Percentiles rank a stretch among this genome's conserved stretches.
phyloP scores from a whole-genome alignment of 1,140 invertebrate genomes.

The Mizuhopecten yessoensis region DNA sequence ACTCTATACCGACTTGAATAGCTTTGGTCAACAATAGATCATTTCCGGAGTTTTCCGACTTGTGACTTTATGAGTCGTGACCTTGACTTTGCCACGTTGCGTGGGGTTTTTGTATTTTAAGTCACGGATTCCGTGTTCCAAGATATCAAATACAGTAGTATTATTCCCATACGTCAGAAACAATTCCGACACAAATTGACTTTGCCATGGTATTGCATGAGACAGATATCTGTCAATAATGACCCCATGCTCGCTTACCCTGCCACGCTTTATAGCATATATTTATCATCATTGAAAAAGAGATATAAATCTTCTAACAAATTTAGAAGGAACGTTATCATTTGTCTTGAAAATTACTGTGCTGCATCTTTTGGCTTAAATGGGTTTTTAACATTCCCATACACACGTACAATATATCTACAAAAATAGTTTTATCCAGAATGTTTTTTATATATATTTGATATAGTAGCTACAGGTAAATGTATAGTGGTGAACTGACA shows the following conservation, averaged over 20 bases:
- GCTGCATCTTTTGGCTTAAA: too few species aligned
- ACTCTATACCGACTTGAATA: background rate
- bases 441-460: too few species aligned
- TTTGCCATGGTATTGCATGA: background rate
- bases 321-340: too few species aligned
- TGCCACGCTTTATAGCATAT: background rate
- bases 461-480: too few species aligned
- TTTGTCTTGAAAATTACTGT: too few species aligned
- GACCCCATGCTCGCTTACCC: background rate
- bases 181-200: background rate
- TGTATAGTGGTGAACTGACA: too few species aligned
- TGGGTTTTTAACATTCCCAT: too few species aligned
- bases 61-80: background rate
- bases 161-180: background rate
- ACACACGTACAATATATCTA: too few species aligned
- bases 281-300: background rate
- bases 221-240: background rate
- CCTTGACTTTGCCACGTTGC: background rate
- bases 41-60: background rate
- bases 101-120: background rate
- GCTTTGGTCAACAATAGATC: background rate
- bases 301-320: too few species aligned
- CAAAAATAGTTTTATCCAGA: too few species aligned
- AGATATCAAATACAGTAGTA: background rate
- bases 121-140: background rate